Percentiles rank a stretch among this genome's conserved stretches.
phyloP scores from a whole-genome alignment of 2,888 invertebrate species.

The Laspeyria flexula region DNA sequence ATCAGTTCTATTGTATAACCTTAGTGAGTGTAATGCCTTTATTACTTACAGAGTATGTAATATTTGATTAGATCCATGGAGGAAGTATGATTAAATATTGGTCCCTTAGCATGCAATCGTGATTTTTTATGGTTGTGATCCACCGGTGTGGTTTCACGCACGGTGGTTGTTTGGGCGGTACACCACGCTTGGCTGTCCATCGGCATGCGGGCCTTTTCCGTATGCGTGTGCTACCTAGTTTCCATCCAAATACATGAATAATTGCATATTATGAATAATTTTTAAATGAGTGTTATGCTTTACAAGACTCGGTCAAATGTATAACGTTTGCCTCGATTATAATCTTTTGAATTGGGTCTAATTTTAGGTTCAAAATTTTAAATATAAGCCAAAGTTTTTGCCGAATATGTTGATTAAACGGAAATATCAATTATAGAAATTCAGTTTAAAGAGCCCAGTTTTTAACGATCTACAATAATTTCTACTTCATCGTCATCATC shows the following conservation, averaged over 20 bases:
- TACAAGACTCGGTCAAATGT: neutral
- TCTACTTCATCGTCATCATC: too few relatives aligned
- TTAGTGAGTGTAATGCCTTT: neutral
- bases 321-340: too few relatives aligned
- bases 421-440: too few relatives aligned
- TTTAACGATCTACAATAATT: too few relatives aligned
- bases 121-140: constrained; percentile 41
- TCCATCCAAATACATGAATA: constrained; percentile 49
- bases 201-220: constrained; percentile 63
- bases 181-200: constrained; percentile 57
- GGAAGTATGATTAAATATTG: constrained; percentile 51
- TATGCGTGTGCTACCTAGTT: constrained; percentile 60
- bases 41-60: neutral
- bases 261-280: constrained; percentile 39
- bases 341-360: too few relatives aligned
- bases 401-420: too few relatives aligned
- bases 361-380: too few relatives aligned
- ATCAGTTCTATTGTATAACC: constrained; percentile 8
- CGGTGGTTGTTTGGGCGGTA: constrained; percentile 49
- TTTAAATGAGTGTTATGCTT: neutral
- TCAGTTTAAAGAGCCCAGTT: too few relatives aligned
- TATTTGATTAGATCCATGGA: constrained; percentile 38
- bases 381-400: too few relatives aligned
- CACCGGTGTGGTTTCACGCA: constrained; percentile 58
- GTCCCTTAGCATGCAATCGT: constrained; percentile 51